phyloP scores from a whole-genome alignment of 2,113 vertebrate genomes.

The Psettodes erumei region DNA sequence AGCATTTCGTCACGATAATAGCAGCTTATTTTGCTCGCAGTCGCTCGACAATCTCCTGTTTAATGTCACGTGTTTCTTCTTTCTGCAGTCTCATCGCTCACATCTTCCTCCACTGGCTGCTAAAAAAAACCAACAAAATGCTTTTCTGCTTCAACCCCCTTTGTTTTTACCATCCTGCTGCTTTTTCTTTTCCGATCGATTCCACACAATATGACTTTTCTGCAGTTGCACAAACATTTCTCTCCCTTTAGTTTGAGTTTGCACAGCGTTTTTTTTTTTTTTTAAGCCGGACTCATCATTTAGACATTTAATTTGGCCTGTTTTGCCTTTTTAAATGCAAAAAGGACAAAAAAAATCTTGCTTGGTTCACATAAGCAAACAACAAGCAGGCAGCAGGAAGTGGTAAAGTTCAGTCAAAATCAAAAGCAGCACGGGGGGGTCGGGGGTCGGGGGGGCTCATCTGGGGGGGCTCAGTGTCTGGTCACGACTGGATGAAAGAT shows the following conservation, averaged over 20 bases:
- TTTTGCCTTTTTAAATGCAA: constrained; percentile 8
- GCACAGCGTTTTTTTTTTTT: not conserved
- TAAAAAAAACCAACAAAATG: too few relatives aligned
- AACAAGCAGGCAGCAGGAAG: not conserved
- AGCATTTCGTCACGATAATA: constrained; percentile 54
- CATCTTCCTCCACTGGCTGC: not conserved
- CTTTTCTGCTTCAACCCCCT: not conserved
- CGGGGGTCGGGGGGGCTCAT: too few relatives aligned
- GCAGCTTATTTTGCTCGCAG: constrained; percentile 49
- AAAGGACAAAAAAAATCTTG: too few relatives aligned
- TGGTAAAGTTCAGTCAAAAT: not conserved
- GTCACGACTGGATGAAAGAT: constrained; percentile 37
- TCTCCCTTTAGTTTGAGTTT: not conserved
- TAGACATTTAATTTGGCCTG: too few relatives aligned
- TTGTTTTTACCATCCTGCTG: not conserved
- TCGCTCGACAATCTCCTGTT: constrained; percentile 43
- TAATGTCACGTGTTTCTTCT: constrained; percentile 46
- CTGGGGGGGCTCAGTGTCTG: constrained; percentile 33
- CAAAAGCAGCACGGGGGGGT: too few relatives aligned
- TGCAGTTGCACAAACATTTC: not conserved
- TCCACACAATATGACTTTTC: not conserved
- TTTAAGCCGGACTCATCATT: too few relatives aligned
- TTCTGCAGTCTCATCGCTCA: constrained; percentile 19
- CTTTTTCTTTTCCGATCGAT: not conserved
- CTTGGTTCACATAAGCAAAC: constrained; percentile 20